phyloP scores from a whole-genome alignment of 2,113 vertebrate genomes.

The Misgurnus anguillicaudatus region DNA sequence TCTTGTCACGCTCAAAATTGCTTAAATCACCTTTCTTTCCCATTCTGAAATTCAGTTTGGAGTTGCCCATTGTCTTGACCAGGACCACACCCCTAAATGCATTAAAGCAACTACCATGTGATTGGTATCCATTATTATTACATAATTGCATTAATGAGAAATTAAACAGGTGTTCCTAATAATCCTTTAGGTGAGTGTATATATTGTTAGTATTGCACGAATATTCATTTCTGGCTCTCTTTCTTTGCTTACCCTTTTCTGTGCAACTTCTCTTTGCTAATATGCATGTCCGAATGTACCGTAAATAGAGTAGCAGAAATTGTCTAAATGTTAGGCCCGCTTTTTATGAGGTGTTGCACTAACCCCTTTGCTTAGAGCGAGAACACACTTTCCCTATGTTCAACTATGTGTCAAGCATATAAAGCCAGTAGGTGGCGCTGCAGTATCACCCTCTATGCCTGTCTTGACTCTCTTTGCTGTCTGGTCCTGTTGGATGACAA shows the following conservation, averaged over 20 bases:
- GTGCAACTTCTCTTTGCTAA: slow-evolving; percentile 11
- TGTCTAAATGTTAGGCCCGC: slow-evolving; percentile 19
- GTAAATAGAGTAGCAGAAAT: not conserved
- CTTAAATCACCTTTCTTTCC: no score
- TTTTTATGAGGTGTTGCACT: slow-evolving; percentile 39
- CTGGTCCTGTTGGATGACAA: not conserved
- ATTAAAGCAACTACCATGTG: no score
- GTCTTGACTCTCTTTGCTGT: slow-evolving; percentile 33
- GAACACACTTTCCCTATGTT: slow-evolving; percentile 55
- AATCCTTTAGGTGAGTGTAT: no score
- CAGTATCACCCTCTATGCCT: slow-evolving; percentile 35
- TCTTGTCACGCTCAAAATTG: no score
- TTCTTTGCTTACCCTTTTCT: slow-evolving; percentile 3
- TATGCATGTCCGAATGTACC: slow-evolving; percentile 3
- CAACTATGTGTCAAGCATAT: slow-evolving; percentile 56
- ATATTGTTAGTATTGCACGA: slow-evolving; percentile 13
- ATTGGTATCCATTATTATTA: no score
- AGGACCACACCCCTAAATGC: no score
- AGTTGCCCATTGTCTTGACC: no score
- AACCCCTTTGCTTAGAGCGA: slow-evolving; percentile 35
- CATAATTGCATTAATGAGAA: no score
- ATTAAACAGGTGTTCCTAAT: no score
- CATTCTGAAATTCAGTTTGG: no score
- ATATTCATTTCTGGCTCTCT: not conserved
- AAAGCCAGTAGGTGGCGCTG: slow-evolving; percentile 46